These are phyloP conservation scores for Oscheius sp. DNA, from an alignment of 2,888 invertebrate species.

Conservation along the genomic window DNA sequence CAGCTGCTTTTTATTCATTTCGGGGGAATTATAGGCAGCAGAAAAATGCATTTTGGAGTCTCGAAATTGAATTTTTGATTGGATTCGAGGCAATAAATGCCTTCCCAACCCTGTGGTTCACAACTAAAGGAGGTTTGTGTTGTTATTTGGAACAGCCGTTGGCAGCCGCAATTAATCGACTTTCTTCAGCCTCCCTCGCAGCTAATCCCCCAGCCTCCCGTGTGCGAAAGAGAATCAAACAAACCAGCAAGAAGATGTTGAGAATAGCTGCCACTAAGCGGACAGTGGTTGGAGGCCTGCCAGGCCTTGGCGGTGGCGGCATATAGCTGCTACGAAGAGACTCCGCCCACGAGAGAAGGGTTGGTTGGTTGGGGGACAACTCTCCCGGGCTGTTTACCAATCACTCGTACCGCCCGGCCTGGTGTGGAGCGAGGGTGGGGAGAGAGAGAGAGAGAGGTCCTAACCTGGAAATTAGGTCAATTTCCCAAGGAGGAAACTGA, in stretches of 20 bases:
- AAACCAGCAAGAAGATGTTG: constrained; percentile 10
- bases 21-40: background rate
- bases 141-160: too few species aligned
- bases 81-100: too few species aligned
- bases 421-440: background rate
- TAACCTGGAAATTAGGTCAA: too few species aligned
- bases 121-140: background rate
- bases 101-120: too few species aligned
- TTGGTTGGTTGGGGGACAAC: too few species aligned
- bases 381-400: background rate
- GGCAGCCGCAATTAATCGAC: background rate
- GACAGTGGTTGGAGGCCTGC: background rate
- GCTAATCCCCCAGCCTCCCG: background rate
- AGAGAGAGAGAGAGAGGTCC: too few species aligned
- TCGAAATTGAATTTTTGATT: background rate
- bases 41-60: background rate
- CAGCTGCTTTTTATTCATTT: background rate
- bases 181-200: background rate
- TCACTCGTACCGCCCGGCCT: background rate
- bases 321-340: background rate
- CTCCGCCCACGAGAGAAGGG: background rate
- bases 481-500: too few species aligned
- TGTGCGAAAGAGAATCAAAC: background rate
- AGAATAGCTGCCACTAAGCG: constrained; percentile 9
- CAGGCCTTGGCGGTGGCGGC: constrained; percentile 23